phyloP scores from a whole-genome alignment of 2,797 vertebrate genomes.

The Typhlichthys subterraneus region DNA sequence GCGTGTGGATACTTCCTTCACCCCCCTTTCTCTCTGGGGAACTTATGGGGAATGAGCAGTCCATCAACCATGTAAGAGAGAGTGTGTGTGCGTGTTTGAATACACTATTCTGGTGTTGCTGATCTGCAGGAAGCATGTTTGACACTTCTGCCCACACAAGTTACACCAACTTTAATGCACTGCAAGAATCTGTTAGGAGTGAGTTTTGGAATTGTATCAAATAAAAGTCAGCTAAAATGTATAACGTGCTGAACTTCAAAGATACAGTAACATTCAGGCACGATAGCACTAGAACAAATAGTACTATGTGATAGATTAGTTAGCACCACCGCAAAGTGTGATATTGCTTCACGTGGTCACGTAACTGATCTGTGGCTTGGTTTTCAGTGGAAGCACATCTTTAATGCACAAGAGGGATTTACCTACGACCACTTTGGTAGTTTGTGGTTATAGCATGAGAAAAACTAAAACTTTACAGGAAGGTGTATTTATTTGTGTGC shows the following conservation, averaged over 20 bases:
- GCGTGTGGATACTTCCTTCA: slow-evolving; percentile 12
- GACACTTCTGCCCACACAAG: too few relatives aligned
- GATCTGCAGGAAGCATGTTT: too few relatives aligned
- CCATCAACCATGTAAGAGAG: slow-evolving; percentile 6
- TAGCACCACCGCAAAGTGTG: background rate
- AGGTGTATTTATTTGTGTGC: slow-evolving; percentile 13
- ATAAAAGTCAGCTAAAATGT: slow-evolving; percentile 17
- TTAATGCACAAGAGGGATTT: slow-evolving; percentile 11
- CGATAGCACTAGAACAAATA: background rate
- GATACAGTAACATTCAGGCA: too few relatives aligned
- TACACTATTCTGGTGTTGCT: slow-evolving; percentile 2
- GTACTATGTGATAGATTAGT: slow-evolving; percentile 7
- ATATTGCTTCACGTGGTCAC: background rate
- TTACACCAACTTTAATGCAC: too few relatives aligned
- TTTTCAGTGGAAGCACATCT: background rate
- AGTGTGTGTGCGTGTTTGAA: background rate
- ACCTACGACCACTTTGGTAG: slow-evolving; percentile 27
- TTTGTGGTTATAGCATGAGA: slow-evolving; percentile 33
- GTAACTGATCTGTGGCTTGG: background rate
- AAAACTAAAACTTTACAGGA: slow-evolving; percentile 51
- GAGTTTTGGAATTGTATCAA: too few relatives aligned
- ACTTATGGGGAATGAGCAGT: slow-evolving; percentile 33
- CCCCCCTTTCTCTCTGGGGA: slow-evolving; percentile 62
- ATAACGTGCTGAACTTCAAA: too few relatives aligned
- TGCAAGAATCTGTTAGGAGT: too few relatives aligned